Evolutionary conservation across 2,797 vertebrate genomes (phyloP).

Genomic region (Columba guinea): DNA sequence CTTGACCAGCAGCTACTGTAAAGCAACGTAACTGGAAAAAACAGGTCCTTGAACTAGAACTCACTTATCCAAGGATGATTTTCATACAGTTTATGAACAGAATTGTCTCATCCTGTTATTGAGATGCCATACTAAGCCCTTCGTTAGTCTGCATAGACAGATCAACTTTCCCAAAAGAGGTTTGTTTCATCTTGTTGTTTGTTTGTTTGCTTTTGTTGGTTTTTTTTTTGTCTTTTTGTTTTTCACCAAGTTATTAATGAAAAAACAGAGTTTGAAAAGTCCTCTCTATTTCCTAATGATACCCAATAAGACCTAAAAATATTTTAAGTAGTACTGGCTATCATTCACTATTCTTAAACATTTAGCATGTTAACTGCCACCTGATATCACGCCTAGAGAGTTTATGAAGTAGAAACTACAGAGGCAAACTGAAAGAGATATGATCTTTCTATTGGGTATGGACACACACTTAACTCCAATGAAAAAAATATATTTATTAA

Average conservation of each 20-base stretch:
- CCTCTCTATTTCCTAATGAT: background rate
- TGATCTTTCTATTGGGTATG: background rate
- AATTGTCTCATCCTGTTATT: background rate
- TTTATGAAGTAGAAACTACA: background rate
- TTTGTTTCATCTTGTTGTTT: no score
- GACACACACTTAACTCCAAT: background rate
- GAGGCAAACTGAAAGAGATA: background rate
- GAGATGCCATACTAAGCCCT: background rate
- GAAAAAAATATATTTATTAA: background rate
- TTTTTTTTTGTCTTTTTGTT: no score
- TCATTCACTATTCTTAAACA: background rate
- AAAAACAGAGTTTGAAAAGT: background rate
- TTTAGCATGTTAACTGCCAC: background rate
- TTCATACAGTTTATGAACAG: background rate
- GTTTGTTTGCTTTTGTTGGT: no score
- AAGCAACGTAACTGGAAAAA: background rate
- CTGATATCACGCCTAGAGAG: background rate
- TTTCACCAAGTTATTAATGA: accelerated
- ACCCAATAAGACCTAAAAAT: background rate
- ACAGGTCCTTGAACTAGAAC: background rate
- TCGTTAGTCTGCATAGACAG: background rate
- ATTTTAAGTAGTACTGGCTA: background rate
- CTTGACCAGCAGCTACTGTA: background rate
- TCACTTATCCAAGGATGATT: background rate
- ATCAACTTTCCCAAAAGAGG: background rate